phyloP scores from a whole-genome alignment of 2,888 invertebrate species.

The Euzophera pinguis region DNA sequence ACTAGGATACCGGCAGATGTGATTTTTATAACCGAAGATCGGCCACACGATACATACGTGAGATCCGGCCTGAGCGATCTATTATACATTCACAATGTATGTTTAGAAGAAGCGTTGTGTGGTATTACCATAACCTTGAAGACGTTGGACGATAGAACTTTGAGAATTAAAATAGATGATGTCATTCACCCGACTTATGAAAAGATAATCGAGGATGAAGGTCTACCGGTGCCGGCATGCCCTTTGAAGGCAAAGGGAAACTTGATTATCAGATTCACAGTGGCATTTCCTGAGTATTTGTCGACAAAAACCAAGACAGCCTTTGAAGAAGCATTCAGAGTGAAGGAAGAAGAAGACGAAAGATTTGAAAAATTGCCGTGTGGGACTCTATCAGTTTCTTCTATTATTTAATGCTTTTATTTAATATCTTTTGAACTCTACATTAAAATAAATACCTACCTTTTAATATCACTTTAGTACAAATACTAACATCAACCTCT shows the following conservation, averaged over 20 bases:
- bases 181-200: constrained; percentile 84
- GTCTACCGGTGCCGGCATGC: constrained; percentile 83
- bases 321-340: constrained; percentile 62
- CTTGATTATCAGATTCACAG: constrained; percentile 83
- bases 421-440: background rate
- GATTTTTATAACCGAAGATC: constrained; percentile 86
- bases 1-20: constrained; percentile 87
- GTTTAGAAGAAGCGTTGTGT: constrained; percentile 84
- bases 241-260: constrained; percentile 82
- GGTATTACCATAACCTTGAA: constrained; percentile 83
- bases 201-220: constrained; percentile 85
- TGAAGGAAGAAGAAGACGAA: constrained; percentile 52
- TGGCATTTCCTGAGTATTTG: constrained; percentile 60
- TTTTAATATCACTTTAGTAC: too few relatives aligned
- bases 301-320: constrained; percentile 62
- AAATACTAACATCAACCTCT: too few relatives aligned
- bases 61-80: constrained; percentile 84
- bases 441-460: too few relatives aligned
- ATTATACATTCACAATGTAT: constrained; percentile 79
- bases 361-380: constrained; percentile 56
- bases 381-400: constrained; percentile 47
- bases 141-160: constrained; percentile 84
- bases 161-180: constrained; percentile 85
- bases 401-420: constrained; percentile 20
- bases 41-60: constrained; percentile 83